Conservation (phyloP, 2,113 vertebrate species). For the Pseudorectes ferrugineus region DNA sequence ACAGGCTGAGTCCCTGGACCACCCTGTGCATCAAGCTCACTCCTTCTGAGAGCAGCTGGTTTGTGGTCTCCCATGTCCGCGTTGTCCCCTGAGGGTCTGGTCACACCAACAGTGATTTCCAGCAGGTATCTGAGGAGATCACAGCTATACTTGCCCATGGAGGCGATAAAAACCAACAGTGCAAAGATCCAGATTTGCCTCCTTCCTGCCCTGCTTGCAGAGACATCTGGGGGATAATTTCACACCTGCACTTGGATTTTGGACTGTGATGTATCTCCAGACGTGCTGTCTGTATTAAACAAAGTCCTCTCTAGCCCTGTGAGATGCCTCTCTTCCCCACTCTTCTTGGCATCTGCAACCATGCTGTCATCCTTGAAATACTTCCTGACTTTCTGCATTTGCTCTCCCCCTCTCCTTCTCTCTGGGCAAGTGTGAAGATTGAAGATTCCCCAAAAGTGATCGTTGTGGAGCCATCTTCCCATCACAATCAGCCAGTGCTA, state of each 20-base stretch:
- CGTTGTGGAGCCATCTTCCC: fast-evolving
- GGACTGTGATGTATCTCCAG: neutral
- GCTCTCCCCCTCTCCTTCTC: neutral
- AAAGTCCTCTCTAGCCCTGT: neutral
- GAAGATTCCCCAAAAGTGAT: neutral
- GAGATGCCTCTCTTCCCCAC: neutral
- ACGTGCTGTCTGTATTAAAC: neutral
- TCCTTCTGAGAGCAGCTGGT: neutral
- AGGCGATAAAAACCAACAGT: neutral
- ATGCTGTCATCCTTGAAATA: neutral
- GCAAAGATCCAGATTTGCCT: neutral
- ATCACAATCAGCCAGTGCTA: neutral
- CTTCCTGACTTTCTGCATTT: neutral
- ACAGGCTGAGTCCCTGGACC: neutral
- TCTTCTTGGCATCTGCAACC: neutral
- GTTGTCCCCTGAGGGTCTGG: neutral
- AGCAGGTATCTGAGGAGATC: neutral
- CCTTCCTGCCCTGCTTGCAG: neutral
- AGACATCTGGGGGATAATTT: neutral
- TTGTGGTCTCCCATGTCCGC: neutral
- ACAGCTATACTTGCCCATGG: neutral
- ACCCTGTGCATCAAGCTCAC: fast-evolving
- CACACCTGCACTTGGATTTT: neutral
- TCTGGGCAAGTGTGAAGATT: neutral
- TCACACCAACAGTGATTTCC: neutral